phyloP scores from a whole-genome alignment of 2,113 vertebrate species.

The Psettodes erumei region DNA sequence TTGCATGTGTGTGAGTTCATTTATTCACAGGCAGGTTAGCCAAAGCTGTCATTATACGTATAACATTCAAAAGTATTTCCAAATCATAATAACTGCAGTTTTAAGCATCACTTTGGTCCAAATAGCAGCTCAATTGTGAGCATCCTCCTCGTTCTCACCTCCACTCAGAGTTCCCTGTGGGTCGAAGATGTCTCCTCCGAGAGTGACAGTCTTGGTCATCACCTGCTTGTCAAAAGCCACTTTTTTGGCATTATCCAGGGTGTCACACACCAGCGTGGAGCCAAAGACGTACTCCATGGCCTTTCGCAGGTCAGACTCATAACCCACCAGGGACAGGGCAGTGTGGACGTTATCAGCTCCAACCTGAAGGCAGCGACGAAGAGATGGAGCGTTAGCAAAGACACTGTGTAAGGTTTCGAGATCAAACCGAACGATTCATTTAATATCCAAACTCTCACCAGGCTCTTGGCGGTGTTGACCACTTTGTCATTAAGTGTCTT shows the following conservation, averaged over 20 bases:
- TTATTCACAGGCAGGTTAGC: not conserved
- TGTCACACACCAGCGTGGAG: slow-evolving; percentile 89
- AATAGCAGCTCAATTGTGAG: not conserved
- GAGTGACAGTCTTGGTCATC: slow-evolving; percentile 91
- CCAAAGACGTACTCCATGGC: slow-evolving; percentile 98
- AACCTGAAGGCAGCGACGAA: slow-evolving; percentile 78
- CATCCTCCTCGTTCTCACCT: slow-evolving; percentile 78
- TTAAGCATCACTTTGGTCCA: not conserved
- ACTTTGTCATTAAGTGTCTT: slow-evolving; percentile 80
- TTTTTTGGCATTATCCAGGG: slow-evolving; percentile 92
- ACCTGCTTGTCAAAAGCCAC: slow-evolving; percentile 93
- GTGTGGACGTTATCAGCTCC: slow-evolving; percentile 85
- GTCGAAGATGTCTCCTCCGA: slow-evolving; percentile 93
- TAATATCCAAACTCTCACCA: slow-evolving; percentile 83
- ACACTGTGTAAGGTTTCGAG: not conserved
- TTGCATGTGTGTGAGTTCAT: not conserved
- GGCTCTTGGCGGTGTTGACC: slow-evolving; percentile 84
- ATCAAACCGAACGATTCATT: not conserved
- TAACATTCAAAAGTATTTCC: not conserved
- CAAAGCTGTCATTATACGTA: not conserved
- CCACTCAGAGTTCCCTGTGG: slow-evolving; percentile 95
- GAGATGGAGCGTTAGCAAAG: not conserved
- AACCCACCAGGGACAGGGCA: slow-evolving; percentile 89
- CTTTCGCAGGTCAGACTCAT: slow-evolving; percentile 90
- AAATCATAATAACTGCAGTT: not conserved